Base-by-base conservation (phyloP, 2,113 vertebrate species). In the Regulus satrapa region DNA sequence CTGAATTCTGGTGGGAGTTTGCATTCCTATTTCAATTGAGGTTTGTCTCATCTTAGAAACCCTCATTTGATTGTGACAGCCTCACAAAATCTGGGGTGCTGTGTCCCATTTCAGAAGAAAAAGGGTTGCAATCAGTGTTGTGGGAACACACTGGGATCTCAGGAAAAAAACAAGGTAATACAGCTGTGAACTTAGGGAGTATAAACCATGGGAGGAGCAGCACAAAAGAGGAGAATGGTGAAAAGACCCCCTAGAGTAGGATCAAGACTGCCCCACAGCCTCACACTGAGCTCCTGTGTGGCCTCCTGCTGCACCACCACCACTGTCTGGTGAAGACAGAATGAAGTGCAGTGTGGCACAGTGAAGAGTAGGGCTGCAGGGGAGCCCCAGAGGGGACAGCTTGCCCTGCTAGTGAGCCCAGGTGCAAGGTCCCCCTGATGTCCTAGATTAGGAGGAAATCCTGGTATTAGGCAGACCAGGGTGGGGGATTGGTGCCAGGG, bases 401-500 rank as follows among this genome's bases (percentile, higher is more conserved):
- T 38, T 40, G 9, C 52, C 18, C 14, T 2, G 34, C 23, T 14
- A 14, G 8, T 23, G 18, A 85, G 45, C 14, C 7, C 24, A 38
- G 3, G 3, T 32, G 23, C 34, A 81, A 51, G 18, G 10, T 21
- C 10, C 7, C 8, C 34, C 32, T 64, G 40, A 88, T 18, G 28
- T 36, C 26, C 25, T 1, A 3, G 36, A 28, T 2, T 0, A 0
- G 24, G 10, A 7, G n/a, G 4, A 64, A 6, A 11, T 62, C 20
- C 28, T 68, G 24, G 8, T 51, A 26, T 41, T 51, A 67, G 36
- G 23, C 0, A 68, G 5, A 7, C 31, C 46, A 43, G 10, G 12
- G 8, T 29, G 2, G 3, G 2, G 9, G 14, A 45, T 4, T 52
- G 12, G 14, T 28, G 38, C 2, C 1, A 17, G 40, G 19, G 8